Conservation (phyloP, 2,797 vertebrate species). For the Uromys caudimaculatus region DNA sequence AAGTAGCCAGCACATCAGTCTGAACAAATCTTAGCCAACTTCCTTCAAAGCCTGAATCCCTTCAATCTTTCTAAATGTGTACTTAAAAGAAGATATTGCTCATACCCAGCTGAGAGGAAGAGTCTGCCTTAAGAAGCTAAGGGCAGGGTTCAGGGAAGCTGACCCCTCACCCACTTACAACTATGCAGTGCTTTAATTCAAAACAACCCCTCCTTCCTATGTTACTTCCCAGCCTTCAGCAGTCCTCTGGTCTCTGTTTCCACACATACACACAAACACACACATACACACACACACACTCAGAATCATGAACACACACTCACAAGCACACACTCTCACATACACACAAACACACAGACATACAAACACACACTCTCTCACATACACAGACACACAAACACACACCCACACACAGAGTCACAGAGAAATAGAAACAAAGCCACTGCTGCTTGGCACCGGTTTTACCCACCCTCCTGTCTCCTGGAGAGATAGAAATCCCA, state of each 20-base stretch:
- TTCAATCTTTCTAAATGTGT: neutral
- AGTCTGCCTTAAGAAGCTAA: neutral
- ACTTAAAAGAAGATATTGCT: constrained; percentile 32
- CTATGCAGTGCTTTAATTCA: neutral
- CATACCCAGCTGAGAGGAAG: neutral
- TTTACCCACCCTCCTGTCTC: neutral
- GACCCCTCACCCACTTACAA: neutral
- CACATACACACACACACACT: no score
- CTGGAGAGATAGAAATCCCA: neutral
- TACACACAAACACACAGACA: no score
- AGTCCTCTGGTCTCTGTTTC: constrained; percentile 6
- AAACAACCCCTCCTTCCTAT: neutral
- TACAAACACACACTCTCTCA: no score
- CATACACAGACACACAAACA: neutral
- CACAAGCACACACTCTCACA: no score
- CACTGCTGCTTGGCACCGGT: neutral
- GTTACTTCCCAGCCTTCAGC: neutral
- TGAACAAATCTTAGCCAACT: neutral
- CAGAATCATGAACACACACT: no score
- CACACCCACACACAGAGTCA: no score
- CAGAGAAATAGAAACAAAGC: neutral
- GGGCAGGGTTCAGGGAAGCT: neutral
- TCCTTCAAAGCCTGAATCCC: constrained; percentile 28
- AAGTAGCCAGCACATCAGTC: neutral
- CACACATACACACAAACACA: neutral